Base-by-base conservation (phyloP, 2,888 invertebrate genomes). In the Drosophila anomalata region DNA sequence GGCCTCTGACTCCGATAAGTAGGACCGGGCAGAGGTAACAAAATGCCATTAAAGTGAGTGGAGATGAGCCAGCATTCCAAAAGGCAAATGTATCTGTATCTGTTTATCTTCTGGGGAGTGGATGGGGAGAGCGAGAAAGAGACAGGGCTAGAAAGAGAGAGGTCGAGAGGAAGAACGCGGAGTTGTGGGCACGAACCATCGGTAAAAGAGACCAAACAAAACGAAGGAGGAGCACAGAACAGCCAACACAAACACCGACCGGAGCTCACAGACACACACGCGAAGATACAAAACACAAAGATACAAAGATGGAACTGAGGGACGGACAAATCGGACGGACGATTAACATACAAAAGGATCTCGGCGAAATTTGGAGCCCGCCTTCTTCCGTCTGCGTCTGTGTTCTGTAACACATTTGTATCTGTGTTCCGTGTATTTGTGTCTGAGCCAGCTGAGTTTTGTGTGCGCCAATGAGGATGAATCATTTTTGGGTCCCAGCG, bases 261-360 rank as follows among this genome's bases (percentile, higher is more conserved):
- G 9, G 29, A 29, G 29, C 41, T 50, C 56, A 44, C 9, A 53
- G 24, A 33, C 3, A 36, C 29, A 51, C 14, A 51, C 20, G 11
- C n/a, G 26, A 36, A 50, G 11, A 57, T 22, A 50, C 42, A 46
- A 50, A 44, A 56, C 41, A 44, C 11, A 33, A 26, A 72, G 52
- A 58, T 48, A 77, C 53, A 71, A 84, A 87, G 87, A 77, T 67
- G 75, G 69, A 52, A 52, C 47, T 48, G 52, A 33, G 46, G 24
- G 54, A 68, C 58, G 42, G 58, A 76, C 63, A 61, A 57, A 52
- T 42, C 44, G 62, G 48, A 58, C 44, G 54, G 65, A 79, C 87
- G 90, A 89, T 89, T 89, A 90, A 89, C 89, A 89, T 89, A 89
- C 90, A 89, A 90, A 89, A 89, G 89, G 89, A 89, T 90, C 88